Evolutionary conservation across 1,140 invertebrate genomes (phyloP).

Genomic region (Drosophila ogumai): DNA sequence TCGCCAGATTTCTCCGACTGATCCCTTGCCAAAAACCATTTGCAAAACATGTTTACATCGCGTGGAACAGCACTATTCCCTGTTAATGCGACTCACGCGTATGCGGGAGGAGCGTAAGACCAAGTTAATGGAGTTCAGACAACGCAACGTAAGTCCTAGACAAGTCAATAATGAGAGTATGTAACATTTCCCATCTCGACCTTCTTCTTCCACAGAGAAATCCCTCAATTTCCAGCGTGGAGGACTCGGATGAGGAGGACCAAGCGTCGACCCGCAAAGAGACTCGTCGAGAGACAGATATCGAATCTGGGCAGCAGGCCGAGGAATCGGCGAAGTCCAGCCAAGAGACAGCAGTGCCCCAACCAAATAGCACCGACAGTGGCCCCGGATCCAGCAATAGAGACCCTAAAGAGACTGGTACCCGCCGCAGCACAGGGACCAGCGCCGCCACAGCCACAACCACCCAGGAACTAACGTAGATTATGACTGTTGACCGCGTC

Average conservation of each 20-base stretch:
- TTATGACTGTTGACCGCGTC: slow-evolving; percentile 20
- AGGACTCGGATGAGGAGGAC: slow-evolving; percentile 66
- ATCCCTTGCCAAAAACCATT: slow-evolving; percentile 90
- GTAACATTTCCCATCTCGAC: not conserved
- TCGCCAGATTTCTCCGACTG: slow-evolving; percentile 89
- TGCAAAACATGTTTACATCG: slow-evolving; percentile 89
- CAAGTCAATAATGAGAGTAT: not conserved
- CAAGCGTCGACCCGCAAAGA: slow-evolving; percentile 7
- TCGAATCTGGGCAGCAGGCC: slow-evolving; percentile 1
- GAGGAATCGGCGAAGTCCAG: slow-evolving; percentile 12
- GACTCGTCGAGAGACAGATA: not conserved
- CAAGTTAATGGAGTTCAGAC: slow-evolving; percentile 48
- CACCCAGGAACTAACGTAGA: slow-evolving; percentile 29
- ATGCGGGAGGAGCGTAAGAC: slow-evolving; percentile 65
- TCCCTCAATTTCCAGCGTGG: slow-evolving; percentile 59
- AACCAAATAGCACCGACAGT: slow-evolving; percentile 25
- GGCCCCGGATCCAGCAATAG: slow-evolving; percentile 35
- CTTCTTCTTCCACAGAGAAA: slow-evolving; percentile 31
- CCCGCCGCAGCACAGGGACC: not conserved
- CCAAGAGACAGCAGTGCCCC: slow-evolving; percentile 17
- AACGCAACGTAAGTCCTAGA: slow-evolving; percentile 29
- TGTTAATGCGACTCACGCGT: slow-evolving; percentile 87
- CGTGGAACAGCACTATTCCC: slow-evolving; percentile 89
- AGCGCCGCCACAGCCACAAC: slow-evolving; percentile 1
- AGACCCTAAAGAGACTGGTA: slow-evolving; percentile 31